These are phyloP conservation scores for Fundulus diaphanus DNA, from an alignment of 2,797 vertebrate genomes.

Conservation along the genomic window DNA sequence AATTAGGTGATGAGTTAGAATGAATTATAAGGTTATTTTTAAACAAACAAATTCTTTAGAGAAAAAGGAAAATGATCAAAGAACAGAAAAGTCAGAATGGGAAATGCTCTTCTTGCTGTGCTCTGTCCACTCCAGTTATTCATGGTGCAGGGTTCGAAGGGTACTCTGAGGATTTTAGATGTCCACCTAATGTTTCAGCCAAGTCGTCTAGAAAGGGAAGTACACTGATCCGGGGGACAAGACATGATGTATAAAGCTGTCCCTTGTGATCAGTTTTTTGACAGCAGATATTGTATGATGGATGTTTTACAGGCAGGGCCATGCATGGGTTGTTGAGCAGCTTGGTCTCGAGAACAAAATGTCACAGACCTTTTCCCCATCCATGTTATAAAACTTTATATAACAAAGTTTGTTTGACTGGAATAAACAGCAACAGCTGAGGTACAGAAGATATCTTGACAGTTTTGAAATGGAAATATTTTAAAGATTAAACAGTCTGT, in stretches of 20 bases:
- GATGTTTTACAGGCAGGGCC: slow-evolving; percentile 57
- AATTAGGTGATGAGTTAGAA: not conserved
- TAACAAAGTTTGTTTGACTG: not conserved
- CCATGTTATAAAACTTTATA: slow-evolving; percentile 27
- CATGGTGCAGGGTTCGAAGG: not conserved
- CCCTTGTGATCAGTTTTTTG: slow-evolving; percentile 61
- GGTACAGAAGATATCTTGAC: not conserved
- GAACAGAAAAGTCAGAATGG: not conserved
- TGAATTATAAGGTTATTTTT: not conserved
- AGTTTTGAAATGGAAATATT: not conserved
- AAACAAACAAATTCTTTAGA: not conserved
- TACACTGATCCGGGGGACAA: slow-evolving; percentile 44
- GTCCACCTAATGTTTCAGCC: slow-evolving; percentile 39
- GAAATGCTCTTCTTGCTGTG: not conserved
- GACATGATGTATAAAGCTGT: slow-evolving; percentile 59
- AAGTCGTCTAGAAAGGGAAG: slow-evolving; percentile 34
- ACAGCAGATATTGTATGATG: slow-evolving; percentile 74
- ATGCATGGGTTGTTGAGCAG: slow-evolving; percentile 25
- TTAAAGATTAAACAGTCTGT: not conserved
- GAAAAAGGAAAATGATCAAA: not conserved
- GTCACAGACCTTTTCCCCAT: slow-evolving; percentile 17
- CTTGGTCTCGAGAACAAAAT: slow-evolving; percentile 26
- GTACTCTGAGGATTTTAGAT: slow-evolving; percentile 17
- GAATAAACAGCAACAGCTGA: not conserved
- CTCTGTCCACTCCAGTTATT: not conserved